Conservation (phyloP, 2,888 invertebrate species). For the Synanthedon vespiformis region DNA sequence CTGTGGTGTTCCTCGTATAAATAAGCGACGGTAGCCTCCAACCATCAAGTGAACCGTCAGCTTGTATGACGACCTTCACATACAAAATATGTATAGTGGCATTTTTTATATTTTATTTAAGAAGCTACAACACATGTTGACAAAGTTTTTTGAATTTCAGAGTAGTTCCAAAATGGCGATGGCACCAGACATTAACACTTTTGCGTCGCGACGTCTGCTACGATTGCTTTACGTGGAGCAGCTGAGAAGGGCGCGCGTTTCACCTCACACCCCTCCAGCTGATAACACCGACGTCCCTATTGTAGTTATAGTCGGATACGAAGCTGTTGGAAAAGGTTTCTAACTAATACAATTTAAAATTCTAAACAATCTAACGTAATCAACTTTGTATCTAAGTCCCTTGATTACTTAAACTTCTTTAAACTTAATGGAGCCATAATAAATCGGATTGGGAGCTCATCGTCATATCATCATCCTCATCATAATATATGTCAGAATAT, state of each 20-base stretch:
- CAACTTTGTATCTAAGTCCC: no score
- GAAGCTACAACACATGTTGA: neutral
- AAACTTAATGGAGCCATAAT: no score
- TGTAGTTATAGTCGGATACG: slow-evolving; percentile 47
- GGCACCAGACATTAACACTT: slow-evolving; percentile 33
- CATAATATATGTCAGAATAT: no score
- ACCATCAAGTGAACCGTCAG: no score
- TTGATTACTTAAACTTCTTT: no score
- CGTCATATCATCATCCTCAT: no score
- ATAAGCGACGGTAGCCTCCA: no score
- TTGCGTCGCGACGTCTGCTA: slow-evolving; percentile 41
- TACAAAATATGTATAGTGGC: neutral
- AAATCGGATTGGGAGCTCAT: no score
- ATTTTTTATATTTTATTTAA: no score
- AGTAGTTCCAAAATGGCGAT: slow-evolving; percentile 42
- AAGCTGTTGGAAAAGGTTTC: slow-evolving; percentile 54
- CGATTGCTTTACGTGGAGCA: slow-evolving; percentile 52
- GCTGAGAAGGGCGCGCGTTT: slow-evolving; percentile 36
- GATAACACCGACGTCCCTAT: slow-evolving; percentile 50
- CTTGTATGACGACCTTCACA: neutral
- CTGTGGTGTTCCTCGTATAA: no score
- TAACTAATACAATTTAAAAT: no score
- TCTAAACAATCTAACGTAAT: no score
- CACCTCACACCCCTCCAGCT: slow-evolving; percentile 39
- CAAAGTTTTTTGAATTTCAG: slow-evolving; percentile 16